A percentile compares a stretch with the other conserved stretches of the same genome.
phyloP scores from a whole-genome alignment of 64 coral and sea anemone genomes.

The Porites lutea region DNA sequence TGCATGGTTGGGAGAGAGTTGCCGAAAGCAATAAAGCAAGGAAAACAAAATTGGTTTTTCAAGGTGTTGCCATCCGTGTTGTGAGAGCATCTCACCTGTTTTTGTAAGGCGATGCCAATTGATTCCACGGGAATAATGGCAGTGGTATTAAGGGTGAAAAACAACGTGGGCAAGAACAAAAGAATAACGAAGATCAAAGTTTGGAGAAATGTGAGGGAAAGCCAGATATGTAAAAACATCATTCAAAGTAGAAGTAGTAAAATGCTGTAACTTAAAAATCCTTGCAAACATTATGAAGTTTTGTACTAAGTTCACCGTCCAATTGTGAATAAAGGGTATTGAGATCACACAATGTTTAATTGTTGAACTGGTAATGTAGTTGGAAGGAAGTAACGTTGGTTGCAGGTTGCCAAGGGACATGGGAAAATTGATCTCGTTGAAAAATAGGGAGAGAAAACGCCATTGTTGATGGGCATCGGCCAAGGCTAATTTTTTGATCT shows the following conservation, averaged over 20 bases:
- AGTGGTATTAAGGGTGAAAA: too few relatives aligned
- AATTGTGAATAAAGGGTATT: conserved; percentile 21
- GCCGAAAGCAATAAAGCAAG: too few relatives aligned
- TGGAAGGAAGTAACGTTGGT: not conserved
- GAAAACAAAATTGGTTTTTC: too few relatives aligned
- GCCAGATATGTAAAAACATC: not conserved
- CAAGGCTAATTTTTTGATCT: conserved; percentile 43
- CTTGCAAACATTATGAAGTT: not conserved
- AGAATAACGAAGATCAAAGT: too few relatives aligned
- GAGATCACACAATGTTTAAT: not conserved
- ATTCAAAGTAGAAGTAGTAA: not conserved
- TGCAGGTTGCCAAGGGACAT: conserved; percentile 36
- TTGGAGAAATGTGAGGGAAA: not conserved
- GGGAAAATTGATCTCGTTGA: not conserved
- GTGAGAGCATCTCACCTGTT: too few relatives aligned
- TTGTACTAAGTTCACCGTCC: not conserved
- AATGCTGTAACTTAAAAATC: not conserved
- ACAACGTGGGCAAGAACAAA: too few relatives aligned
- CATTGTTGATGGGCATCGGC: conserved; percentile 41
- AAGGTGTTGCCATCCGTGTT: too few relatives aligned
- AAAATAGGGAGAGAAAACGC: conserved; percentile 46
- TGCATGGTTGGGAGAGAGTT: too few relatives aligned
- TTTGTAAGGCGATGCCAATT: too few relatives aligned
- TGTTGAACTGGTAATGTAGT: conserved; percentile 60
- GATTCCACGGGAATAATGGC: too few relatives aligned